phyloP scores from a whole-genome alignment of 2,797 vertebrate species.

The Cynodonichthys magdalenae region DNA sequence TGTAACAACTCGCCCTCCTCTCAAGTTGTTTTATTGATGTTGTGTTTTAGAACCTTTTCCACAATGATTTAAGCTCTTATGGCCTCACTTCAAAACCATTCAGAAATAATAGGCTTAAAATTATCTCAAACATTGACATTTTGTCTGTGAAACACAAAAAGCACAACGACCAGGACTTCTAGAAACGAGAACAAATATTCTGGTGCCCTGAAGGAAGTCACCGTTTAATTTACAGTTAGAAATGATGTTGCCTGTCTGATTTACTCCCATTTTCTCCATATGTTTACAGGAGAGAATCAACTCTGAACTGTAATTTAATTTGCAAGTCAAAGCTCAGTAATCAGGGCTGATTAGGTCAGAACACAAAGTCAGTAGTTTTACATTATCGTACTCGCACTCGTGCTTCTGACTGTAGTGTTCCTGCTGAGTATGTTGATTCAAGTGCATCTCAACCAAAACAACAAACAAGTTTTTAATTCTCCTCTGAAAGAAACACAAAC shows the following conservation, averaged over 20 bases:
- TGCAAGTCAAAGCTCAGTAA: conserved; percentile 26
- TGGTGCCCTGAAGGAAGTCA: conserved; percentile 1
- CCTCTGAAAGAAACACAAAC: too few relatives aligned
- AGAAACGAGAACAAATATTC: too few relatives aligned
- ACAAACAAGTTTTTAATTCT: not conserved
- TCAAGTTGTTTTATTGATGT: too few relatives aligned
- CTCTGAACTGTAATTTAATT: conserved; percentile 28
- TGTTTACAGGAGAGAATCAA: not conserved
- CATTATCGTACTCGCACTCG: conserved; percentile 9
- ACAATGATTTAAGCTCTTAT: too few relatives aligned
- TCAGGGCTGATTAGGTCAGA: conserved; percentile 32
- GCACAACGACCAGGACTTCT: too few relatives aligned
- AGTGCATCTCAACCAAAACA: conserved; percentile 26
- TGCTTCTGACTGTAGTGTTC: conserved; percentile 9
- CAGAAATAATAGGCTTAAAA: too few relatives aligned
- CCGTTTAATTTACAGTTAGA: not conserved
- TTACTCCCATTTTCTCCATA: not conserved
- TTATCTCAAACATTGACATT: too few relatives aligned
- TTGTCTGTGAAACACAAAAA: too few relatives aligned
- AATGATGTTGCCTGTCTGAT: conserved; percentile 13
- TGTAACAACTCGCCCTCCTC: too few relatives aligned
- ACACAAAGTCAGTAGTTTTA: conserved; percentile 21
- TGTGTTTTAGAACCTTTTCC: too few relatives aligned
- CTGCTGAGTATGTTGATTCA: conserved; percentile 49
- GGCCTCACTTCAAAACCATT: too few relatives aligned